Base-by-base conservation (phyloP, 2,113 vertebrate genomes). In the Macrotus californicus region DNA sequence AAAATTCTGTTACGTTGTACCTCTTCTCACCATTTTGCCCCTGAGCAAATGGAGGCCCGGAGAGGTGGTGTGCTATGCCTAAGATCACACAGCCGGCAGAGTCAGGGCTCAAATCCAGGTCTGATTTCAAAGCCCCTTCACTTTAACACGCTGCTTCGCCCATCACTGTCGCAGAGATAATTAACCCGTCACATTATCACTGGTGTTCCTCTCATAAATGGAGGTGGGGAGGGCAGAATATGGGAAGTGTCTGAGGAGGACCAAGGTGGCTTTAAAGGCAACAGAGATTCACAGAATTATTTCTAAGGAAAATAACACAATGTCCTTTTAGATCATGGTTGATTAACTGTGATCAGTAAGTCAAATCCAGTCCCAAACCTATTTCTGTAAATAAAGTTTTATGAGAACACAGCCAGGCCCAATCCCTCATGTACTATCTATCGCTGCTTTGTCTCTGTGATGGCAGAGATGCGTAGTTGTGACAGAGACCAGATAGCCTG, bases 331-430 rank as follows among this genome's bases (percentile, higher is more conserved):
- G 69, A 72, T 66, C 29, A 43, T 46, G 43, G 39, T 70, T 94
- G 67, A 82, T 66, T 86, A 92, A 43, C 54, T 90, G 36, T 77
- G 67, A 14, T 43, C 69, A 31, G 5, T 93, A 46, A 24, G 70
- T 92, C 94, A 84, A 87, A 93, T 82, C 48, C 13, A 21, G 41
- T 46, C 77, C 56, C 26, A 39, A 50, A 24, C 61, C 64, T 96
- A 52, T 95, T 95, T 93, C 92, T 72, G 56, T 89, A 95, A 95
- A 97, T 96, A 54, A 93, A 89, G 80, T 93, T 91, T 94, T 93
- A 69, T 61, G 75, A 81, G 87, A 94, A 82, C 69, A 94, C 34
- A 66, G 73, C 26, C 52, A 91, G 24, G 31, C 31, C 5, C n/a
- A 64, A 6, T 94, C 29, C 29, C 93, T 92, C 36, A 6, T 69